A percentile compares a stretch with the other conserved stretches of the same genome.
phyloP scores from a whole-genome alignment of 2,797 vertebrate genomes.

The Otus scops region DNA sequence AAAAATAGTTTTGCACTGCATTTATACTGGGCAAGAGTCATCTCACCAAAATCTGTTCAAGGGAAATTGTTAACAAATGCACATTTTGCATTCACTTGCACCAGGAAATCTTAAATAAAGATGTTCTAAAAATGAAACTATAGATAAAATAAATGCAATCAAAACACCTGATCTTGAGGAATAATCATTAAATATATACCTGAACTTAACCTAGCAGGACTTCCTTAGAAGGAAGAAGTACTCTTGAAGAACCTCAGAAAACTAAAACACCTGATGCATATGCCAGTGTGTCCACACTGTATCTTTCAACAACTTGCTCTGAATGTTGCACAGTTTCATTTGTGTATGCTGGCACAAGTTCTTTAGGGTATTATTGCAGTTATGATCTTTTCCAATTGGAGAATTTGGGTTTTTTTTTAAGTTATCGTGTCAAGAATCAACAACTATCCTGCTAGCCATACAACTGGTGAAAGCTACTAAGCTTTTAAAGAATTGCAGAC shows the following conservation, averaged over 20 bases:
- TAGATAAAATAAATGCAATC: background rate
- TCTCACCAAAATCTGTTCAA: background rate
- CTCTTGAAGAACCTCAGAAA: background rate
- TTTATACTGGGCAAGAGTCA: background rate
- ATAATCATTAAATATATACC: background rate
- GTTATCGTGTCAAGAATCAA: background rate
- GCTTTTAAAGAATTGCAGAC: background rate
- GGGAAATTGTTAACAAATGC: background rate
- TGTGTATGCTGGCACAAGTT: too few species aligned
- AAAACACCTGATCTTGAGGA: background rate
- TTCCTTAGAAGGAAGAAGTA: background rate
- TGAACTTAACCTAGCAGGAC: background rate
- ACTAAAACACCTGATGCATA: rapidly evolving
- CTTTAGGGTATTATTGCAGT: background rate
- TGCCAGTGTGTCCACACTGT: rapidly evolving
- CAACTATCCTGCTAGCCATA: background rate
- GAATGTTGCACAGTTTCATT: background rate
- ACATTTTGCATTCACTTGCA: background rate
- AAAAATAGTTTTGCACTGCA: background rate
- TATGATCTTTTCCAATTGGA: background rate
- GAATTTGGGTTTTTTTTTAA: background rate
- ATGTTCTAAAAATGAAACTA: background rate
- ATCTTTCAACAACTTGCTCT: background rate
- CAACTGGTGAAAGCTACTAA: background rate
- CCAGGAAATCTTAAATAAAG: background rate